phyloP scores from a whole-genome alignment of 2,888 invertebrate genomes.

The Timema cristinae region DNA sequence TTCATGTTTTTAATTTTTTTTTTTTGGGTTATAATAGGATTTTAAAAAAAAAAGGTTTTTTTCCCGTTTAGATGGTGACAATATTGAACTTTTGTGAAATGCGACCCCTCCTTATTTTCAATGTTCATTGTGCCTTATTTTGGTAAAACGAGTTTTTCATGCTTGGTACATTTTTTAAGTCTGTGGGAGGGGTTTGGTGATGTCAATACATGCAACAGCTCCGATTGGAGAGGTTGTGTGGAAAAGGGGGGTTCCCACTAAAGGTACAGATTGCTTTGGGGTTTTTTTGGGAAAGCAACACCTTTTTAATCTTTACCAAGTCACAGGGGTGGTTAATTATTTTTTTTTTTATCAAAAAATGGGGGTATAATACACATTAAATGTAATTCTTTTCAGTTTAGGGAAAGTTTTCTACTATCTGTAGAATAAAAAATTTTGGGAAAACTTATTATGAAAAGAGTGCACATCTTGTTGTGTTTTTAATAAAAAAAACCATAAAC shows the following conservation, averaged over 20 bases:
- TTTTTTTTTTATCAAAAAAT: background rate
- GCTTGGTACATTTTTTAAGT: too few species aligned
- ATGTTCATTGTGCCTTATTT: too few species aligned
- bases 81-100: too few species aligned
- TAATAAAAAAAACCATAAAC: too few species aligned
- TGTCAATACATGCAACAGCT: slow-evolving; percentile 64
- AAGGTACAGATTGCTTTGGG: slow-evolving; percentile 93
- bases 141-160: too few species aligned
- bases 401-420: too few species aligned
- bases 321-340: slow-evolving; percentile 56
- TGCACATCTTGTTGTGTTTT: background rate
- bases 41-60: too few species aligned
- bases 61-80: too few species aligned
- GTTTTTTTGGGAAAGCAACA: slow-evolving; percentile 79
- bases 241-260: slow-evolving; percentile 72
- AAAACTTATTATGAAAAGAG: background rate
- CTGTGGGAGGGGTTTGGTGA: slow-evolving; percentile 60
- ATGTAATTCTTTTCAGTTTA: background rate
- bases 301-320: slow-evolving; percentile 72
- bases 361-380: background rate
- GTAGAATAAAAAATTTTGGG: background rate
- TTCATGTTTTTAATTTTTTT: too few species aligned
- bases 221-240: slow-evolving; percentile 72
- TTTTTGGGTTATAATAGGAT: too few species aligned
- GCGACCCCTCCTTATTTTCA: too few species aligned